Conservation (phyloP, 1,140 invertebrate species). For the Tenebrio molitor region DNA sequence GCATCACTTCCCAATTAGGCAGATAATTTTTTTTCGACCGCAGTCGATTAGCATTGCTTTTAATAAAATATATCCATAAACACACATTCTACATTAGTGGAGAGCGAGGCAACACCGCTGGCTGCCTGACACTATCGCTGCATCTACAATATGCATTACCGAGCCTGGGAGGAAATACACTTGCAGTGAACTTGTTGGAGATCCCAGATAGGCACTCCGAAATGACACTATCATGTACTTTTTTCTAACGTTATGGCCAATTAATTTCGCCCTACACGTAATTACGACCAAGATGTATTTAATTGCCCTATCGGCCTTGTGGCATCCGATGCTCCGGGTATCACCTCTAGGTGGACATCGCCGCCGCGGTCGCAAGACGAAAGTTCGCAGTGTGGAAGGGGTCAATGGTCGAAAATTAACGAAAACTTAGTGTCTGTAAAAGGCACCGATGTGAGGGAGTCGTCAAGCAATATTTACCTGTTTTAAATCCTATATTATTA, state of each 20-base stretch:
- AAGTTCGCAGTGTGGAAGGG: too few relatives aligned
- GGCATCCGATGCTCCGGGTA: constrained; percentile 17
- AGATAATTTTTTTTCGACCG: constrained; percentile 35
- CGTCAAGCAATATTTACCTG: too few relatives aligned
- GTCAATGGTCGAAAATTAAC: too few relatives aligned
- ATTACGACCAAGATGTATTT: constrained; percentile 29
- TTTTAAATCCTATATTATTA: too few relatives aligned
- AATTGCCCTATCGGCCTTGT: constrained; percentile 36
- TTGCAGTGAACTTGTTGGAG: constrained; percentile 48
- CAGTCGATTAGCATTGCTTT: constrained; percentile 46
- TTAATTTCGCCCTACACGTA: constrained; percentile 45
- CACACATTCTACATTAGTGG: constrained; percentile 57
- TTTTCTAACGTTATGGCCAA: constrained; percentile 54
- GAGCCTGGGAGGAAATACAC: constrained; percentile 53
- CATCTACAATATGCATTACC: constrained; percentile 59
- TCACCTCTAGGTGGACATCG: constrained; percentile 26
- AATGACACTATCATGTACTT: constrained; percentile 50
- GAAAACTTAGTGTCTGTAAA: too few relatives aligned
- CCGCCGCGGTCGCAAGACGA: neutral
- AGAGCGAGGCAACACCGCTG: constrained; percentile 41
- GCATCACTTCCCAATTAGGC: constrained; percentile 32
- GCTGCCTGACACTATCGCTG: constrained; percentile 54
- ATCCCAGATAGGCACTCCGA: constrained; percentile 50
- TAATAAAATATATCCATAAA: constrained; percentile 60
- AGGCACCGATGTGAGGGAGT: too few relatives aligned